phyloP scores from a whole-genome alignment of 2,113 vertebrate species.

The Xiphophorus maculatus region DNA sequence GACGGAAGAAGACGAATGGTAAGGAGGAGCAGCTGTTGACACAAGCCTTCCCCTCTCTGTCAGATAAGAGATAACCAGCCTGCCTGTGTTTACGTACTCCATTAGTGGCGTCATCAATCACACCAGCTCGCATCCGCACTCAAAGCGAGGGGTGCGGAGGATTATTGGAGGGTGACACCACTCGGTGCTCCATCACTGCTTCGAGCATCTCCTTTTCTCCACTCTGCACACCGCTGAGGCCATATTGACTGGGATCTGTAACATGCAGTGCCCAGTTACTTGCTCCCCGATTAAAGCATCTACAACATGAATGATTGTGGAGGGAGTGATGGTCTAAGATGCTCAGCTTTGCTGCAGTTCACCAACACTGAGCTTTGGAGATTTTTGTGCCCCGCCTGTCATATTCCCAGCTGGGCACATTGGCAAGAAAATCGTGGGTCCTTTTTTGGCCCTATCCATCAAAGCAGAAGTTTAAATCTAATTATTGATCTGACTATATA shows the following conservation, averaged over 20 bases:
- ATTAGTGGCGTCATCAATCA: conserved; percentile 70
- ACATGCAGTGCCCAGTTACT: neutral
- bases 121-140: conserved; percentile 29
- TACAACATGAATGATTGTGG: neutral
- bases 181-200: conserved; percentile 50
- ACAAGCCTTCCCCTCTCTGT: conserved; percentile 57
- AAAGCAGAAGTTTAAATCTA: no score
- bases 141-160: conserved; percentile 22
- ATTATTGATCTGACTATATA: no score
- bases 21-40: conserved; percentile 47
- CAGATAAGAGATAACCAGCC: conserved; percentile 69
- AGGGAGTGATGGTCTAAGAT: neutral
- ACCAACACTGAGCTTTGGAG: no score
- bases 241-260: neutral
- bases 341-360: neutral
- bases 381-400: no score
- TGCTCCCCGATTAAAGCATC: neutral
- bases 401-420: no score
- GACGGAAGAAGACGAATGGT: conserved; percentile 52
- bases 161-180: conserved; percentile 49
- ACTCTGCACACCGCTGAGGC: conserved; percentile 3
- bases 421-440: no score
- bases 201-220: conserved; percentile 37
- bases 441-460: no score
- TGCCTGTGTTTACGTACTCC: conserved; percentile 65